Evolutionary conservation across 2,113 vertebrate genomes (phyloP), one percentile per base, ranked within the genome.

Genomic region (Centropus unirufus): DNA sequence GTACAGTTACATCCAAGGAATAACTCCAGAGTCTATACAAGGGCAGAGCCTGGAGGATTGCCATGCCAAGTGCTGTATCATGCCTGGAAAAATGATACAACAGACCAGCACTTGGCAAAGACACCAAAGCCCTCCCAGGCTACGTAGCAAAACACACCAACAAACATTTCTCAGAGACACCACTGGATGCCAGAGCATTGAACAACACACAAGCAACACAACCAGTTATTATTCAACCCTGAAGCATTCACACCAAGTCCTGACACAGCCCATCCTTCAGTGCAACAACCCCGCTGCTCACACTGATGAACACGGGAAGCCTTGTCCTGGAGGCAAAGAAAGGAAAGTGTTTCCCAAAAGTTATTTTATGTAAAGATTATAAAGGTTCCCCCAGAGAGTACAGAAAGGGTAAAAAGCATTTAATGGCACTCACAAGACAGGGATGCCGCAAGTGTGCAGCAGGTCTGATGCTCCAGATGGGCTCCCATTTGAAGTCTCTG

Each of bases 401-500:
- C 20, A 68, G 49, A 58, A 83, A 87, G 12, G 17, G 30, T 32
- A 77, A 42, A 73, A 74, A 83, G 42, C 9, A 1, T 54, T 49
- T 88, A 12, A 27, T 1, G 36, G 70, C 57, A 72, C 57, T 58
- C 42, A 61, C 58, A 61, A 1, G 39, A 52, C 12, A 40, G 36
- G n/a, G 87, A 82, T 44, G 57, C 66, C 82, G 84, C 77, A 79
- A 89, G 63, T 39, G 39, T 4, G 14, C 39, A 84, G 61, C 47
- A 87, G 13, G n/a, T 78, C 77, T 72, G 44, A 68, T 2, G 13
- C 17, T 82, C 66, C 66, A 91, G 84, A 87, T 83, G 69, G 75
- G 78, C 62, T 92, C 44, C 47, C 16, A 44, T 90, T 90, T 92
- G 90, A 79, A 91, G 90, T 72, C 39, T 94, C 36, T 55, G 26